phyloP scores from a whole-genome alignment of 2,797 vertebrate genomes.

The Selene dorsalis region DNA sequence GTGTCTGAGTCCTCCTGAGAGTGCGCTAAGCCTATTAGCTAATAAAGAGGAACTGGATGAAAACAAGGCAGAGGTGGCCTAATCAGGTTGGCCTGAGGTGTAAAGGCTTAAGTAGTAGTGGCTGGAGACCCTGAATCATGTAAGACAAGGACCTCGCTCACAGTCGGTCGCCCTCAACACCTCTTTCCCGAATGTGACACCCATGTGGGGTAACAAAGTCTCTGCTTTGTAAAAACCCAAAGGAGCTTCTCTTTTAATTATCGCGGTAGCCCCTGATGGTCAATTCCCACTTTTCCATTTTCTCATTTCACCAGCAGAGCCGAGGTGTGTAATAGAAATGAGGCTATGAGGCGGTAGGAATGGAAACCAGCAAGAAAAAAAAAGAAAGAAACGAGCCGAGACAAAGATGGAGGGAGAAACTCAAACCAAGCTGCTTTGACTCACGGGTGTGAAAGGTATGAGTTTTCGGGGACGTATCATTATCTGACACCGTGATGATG shows the following conservation, averaged over 20 bases:
- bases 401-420: constrained; percentile 17
- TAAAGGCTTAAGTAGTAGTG: constrained; percentile 65
- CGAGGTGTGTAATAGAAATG: constrained; percentile 41
- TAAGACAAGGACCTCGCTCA: constrained; percentile 53
- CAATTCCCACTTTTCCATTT: constrained; percentile 43
- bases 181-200: constrained; percentile 38
- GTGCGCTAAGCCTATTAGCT: constrained; percentile 79
- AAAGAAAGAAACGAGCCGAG: background rate
- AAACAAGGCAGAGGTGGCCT: constrained; percentile 77
- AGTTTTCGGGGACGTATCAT: background rate
- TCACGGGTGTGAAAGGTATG: background rate
- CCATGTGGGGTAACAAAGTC: constrained; percentile 11
- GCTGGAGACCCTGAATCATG: constrained; percentile 53
- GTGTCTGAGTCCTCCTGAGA: constrained; percentile 50
- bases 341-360: constrained; percentile 23
- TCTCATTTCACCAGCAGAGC: constrained; percentile 44
- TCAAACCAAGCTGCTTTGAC: constrained; percentile 5
- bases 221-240: constrained; percentile 23
- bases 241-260: constrained; percentile 55
- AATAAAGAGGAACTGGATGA: constrained; percentile 75
- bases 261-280: constrained; percentile 35
- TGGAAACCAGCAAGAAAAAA: constrained; percentile 10
- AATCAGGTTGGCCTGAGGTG: constrained; percentile 77
- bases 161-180: constrained; percentile 20
- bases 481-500: background rate